Evolutionary conservation across 2,888 invertebrate genomes (phyloP), one percentile per base, ranked within the genome.

Genomic region (Thymelicus acteon): DNA sequence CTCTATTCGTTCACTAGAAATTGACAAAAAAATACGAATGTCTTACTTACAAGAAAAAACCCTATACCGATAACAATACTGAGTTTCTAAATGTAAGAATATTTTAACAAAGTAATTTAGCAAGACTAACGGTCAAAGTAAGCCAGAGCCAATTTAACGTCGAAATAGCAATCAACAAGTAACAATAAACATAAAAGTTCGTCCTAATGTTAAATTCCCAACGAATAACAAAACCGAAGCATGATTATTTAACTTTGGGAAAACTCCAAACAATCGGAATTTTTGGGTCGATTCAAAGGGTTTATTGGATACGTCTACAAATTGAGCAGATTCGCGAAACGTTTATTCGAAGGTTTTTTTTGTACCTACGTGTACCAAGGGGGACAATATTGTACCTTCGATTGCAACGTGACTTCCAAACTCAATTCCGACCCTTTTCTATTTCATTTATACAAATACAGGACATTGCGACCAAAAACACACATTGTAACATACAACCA

Each of bases 241-340:
- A 71, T 61, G 60, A 65, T 65, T 65, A 71, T 71, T 65, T 54
- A 71, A 71, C 71, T 71, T 71, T 61, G 15, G 19, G 5, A 37
- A 64, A 65, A 65, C 70, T 60, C 60, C 15, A 19, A 44, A 60
- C 65, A 54, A 60, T 65, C 24, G 65, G 40, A 67, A 66, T 61
- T 71, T 71, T 71, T 66, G 71, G 66, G 54, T 65, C 65, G 54
- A 61, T 61, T 61, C 65, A 66, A 71, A 71, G 61, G 71, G 66
- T 71, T 66, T 71, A 71, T 71, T 71, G 71, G 66, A 71, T 61
- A 61, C 47, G 71, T 65, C 65, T 60, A 65, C 71, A 71, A 71
- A 66, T 71, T 66, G 61, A 39, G 12, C 54, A 61, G 66, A 71
- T 61, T 66, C 54, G 60, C 71, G 71, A 54, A 66, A 60, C 60